These are phyloP conservation scores for Epinephelus fuscoguttatus DNA, from an alignment of 2,113 vertebrate genomes.

Conservation along the genomic window DNA sequence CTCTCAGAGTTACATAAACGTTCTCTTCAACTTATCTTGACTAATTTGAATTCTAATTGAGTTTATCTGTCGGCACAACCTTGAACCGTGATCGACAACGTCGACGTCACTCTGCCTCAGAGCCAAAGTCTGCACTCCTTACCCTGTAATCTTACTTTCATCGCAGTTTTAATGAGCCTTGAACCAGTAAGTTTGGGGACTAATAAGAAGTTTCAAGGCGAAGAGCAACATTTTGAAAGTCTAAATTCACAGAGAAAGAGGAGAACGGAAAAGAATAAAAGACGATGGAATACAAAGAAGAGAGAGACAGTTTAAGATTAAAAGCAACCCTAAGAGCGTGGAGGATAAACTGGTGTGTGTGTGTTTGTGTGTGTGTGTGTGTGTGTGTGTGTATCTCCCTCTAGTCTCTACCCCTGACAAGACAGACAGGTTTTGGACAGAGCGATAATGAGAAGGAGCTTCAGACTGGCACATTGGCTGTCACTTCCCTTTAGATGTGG, in stretches of 20 bases:
- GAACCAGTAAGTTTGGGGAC: neutral
- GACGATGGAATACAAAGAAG: constrained; percentile 28
- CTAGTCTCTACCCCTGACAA: constrained; percentile 53
- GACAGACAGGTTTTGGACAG: constrained; percentile 69
- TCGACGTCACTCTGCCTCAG: neutral
- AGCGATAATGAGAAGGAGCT: constrained; percentile 77
- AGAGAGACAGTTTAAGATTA: constrained; percentile 31
- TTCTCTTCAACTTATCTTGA: neutral
- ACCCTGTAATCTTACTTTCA: constrained; percentile 21
- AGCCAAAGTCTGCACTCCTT: neutral
- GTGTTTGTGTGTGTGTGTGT: constrained; percentile 1
- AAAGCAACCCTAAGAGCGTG: constrained; percentile 32
- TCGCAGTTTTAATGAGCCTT: constrained; percentile 35
- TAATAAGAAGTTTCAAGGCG: constrained; percentile 35
- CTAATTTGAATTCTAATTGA: neutral
- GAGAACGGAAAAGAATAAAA: constrained; percentile 21
- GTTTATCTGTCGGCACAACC: neutral
- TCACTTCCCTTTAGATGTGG: constrained; percentile 72
- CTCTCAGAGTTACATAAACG: neutral
- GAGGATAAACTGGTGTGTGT: constrained; percentile 28
- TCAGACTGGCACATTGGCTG: constrained; percentile 70
- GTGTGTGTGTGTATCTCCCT: constrained; percentile 4
- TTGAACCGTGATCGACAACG: neutral
- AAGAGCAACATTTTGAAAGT: constrained; percentile 20
- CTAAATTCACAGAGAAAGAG: constrained; percentile 10